phyloP scores from a whole-genome alignment of 2,888 invertebrate genomes.

The Xestoiulus laeticollis region DNA sequence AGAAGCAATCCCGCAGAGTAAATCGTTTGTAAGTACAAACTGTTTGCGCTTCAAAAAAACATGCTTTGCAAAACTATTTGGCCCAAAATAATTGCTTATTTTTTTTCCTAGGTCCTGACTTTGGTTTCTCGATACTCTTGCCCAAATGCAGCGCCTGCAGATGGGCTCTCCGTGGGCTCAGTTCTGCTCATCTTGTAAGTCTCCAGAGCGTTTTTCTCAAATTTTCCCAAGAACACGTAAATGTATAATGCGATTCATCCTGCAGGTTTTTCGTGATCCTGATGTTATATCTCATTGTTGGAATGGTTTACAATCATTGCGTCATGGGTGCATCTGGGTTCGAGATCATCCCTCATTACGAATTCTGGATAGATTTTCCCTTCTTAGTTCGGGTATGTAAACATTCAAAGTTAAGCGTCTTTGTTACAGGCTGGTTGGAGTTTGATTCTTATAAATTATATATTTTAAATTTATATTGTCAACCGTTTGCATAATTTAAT shows the following conservation, averaged over 20 bases:
- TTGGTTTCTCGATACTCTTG: not conserved
- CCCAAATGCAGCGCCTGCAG: not conserved
- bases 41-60: not conserved
- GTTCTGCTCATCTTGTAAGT: constrained; percentile 52
- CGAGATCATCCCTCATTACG: constrained; percentile 78
- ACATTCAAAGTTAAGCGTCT: not conserved
- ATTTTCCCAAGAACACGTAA: not conserved
- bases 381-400: constrained; percentile 73
- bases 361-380: constrained; percentile 78
- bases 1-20: not conserved
- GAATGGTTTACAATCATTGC: constrained; percentile 73
- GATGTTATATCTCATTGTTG: constrained; percentile 73
- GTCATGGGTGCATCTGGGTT: constrained; percentile 76
- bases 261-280: constrained; percentile 70
- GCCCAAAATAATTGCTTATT: too few relatives aligned
- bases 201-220: not conserved
- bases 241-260: not conserved
- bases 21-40: not conserved
- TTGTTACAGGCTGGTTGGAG: too few relatives aligned
- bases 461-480: too few relatives aligned
- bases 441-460: too few relatives aligned
- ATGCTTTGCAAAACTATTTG: too few relatives aligned
- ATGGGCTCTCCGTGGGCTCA: constrained; percentile 49
- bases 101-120: not conserved
- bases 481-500: too few relatives aligned